Evolutionary conservation across 1,140 invertebrate genomes (phyloP).

Genomic region (Zaprionus tsacasi): DNA sequence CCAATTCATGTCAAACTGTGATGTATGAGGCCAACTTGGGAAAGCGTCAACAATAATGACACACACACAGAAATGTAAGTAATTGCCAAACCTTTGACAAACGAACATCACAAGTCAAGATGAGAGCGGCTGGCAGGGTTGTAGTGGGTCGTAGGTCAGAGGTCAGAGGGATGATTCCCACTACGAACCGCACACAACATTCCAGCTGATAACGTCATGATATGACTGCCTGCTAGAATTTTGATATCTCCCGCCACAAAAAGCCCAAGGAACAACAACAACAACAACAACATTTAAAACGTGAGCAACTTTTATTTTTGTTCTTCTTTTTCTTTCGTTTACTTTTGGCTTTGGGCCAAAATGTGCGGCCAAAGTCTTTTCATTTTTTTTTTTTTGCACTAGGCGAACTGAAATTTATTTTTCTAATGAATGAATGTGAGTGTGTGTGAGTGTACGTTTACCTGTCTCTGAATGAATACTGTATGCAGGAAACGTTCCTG

Average conservation of each 20-base stretch:
- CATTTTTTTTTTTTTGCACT: not conserved
- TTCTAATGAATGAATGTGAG: constrained; percentile 73
- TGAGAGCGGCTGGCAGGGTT: constrained; percentile 16
- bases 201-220: constrained; percentile 43
- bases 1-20: constrained; percentile 45
- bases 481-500: constrained; percentile 44
- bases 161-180: not conserved
- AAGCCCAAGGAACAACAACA: constrained; percentile 2
- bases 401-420: constrained; percentile 60
- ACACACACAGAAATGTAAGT: constrained; percentile 63
- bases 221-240: constrained; percentile 19
- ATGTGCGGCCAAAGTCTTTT: constrained; percentile 33
- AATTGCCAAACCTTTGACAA: constrained; percentile 64
- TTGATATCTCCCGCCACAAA: constrained; percentile 30
- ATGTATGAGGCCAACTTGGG: constrained; percentile 69
- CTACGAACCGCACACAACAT: constrained; percentile 1
- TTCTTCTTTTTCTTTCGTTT: constrained; percentile 37
- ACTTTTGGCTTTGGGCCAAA: constrained; percentile 59
- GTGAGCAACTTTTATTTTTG: constrained; percentile 55
- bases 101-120: constrained; percentile 35
- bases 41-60: constrained; percentile 47
- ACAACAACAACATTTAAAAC: constrained; percentile 51
- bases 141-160: not conserved
- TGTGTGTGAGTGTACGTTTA: constrained; percentile 29
- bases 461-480: constrained; percentile 56